Evolutionary conservation across 2,113 vertebrate species (phyloP).

Genomic region (Nymphicus hollandicus): DNA sequence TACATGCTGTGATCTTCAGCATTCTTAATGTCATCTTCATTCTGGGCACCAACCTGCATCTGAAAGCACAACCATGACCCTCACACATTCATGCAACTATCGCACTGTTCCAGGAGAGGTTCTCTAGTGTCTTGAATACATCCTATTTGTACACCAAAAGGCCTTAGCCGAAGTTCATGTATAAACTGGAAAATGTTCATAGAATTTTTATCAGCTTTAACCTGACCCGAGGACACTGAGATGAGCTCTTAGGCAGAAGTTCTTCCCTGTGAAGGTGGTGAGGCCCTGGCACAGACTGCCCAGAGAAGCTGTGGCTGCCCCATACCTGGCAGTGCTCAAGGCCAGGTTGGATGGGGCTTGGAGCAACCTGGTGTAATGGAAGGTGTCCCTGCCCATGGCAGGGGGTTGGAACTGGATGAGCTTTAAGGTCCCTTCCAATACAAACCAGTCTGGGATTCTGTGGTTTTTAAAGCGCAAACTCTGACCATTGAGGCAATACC

Average conservation of each 20-base stretch:
- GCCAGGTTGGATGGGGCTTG: neutral
- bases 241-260: neutral
- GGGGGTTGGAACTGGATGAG: neutral
- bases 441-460: neutral
- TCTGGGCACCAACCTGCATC: neutral
- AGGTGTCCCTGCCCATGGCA: neutral
- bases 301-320: neutral
- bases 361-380: neutral
- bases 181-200: constrained; percentile 26
- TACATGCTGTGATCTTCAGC: neutral
- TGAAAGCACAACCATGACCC: neutral
- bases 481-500: neutral
- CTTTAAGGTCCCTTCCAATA: neutral
- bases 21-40: neutral
- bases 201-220: neutral
- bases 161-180: constrained; percentile 29
- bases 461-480: neutral
- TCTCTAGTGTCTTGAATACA: neutral
- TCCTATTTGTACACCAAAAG: constrained; percentile 25
- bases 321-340: neutral
- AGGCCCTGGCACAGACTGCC: neutral
- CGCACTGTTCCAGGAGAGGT: neutral
- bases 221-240: neutral
- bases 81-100: neutral
- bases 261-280: neutral